Conservation (phyloP, 30 jellyfish, hydroid and myxozoan species). For the Hydractinia echinata region DNA sequence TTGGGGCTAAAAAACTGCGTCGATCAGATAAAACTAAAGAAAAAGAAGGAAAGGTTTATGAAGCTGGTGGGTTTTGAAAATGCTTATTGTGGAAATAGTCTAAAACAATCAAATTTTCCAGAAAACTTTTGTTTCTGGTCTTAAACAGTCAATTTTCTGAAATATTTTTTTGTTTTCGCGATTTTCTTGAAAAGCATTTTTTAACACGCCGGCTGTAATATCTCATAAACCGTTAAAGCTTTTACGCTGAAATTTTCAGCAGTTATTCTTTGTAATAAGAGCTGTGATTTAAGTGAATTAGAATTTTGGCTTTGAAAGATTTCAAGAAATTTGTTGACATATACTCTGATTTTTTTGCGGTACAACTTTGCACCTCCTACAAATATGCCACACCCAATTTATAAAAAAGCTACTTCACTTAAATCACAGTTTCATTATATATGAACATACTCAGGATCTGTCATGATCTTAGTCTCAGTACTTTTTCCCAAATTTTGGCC, state of each 20-base stretch:
- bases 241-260: neutral
- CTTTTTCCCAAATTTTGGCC: too few relatives aligned
- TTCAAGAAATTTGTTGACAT: too few relatives aligned
- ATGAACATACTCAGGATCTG: too few relatives aligned
- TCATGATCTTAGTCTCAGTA: too few relatives aligned
- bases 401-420: too few relatives aligned
- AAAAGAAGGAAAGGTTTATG: neutral
- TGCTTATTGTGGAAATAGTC: neutral
- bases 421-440: too few relatives aligned
- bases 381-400: too few relatives aligned
- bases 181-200: neutral
- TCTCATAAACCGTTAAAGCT: constrained; percentile 8
- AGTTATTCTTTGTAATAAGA: neutral
- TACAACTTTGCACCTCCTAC: too few relatives aligned
- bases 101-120: neutral
- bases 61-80: neutral
- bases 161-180: neutral
- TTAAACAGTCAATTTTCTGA: too few relatives aligned
- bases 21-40: neutral
- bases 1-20: neutral
- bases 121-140: neutral
- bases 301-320: too few relatives aligned
- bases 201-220: constrained; percentile 3
- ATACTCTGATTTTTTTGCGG: too few relatives aligned
- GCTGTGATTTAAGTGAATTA: neutral